Conservation (phyloP, 1,140 invertebrate genomes). For the Pogonomyrmex californicus region DNA sequence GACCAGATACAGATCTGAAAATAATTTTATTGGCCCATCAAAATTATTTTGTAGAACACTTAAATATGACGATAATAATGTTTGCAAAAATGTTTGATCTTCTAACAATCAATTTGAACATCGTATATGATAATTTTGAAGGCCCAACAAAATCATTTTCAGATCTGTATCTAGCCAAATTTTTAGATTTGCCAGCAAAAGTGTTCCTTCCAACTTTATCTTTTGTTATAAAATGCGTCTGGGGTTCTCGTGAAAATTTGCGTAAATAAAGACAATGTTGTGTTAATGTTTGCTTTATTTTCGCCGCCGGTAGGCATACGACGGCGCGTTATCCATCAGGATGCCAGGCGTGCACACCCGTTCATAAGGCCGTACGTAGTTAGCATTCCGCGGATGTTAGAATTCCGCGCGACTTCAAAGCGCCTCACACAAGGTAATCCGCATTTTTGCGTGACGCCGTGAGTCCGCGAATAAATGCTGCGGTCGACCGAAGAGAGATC, state of each 20-base stretch:
- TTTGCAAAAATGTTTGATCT: too few relatives aligned
- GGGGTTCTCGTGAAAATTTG: neutral
- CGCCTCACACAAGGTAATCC: constrained; percentile 22
- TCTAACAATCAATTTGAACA: too few relatives aligned
- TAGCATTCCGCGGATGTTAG: constrained; percentile 49
- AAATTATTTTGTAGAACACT: too few relatives aligned
- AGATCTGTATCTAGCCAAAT: too few relatives aligned
- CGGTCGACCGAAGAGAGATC: neutral
- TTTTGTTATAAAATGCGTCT: neutral
- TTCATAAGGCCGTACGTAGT: constrained; percentile 62
- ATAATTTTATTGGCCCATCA: too few relatives aligned
- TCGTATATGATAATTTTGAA: too few relatives aligned
- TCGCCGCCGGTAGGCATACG: neutral
- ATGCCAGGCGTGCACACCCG: constrained; percentile 44
- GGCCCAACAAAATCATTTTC: too few relatives aligned
- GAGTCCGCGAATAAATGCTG: constrained; percentile 44
- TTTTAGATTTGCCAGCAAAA: too few relatives aligned
- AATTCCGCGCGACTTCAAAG: constrained; percentile 71
- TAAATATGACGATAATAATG: too few relatives aligned
- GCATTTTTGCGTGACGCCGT: constrained; percentile 39
- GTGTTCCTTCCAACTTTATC: too few relatives aligned
- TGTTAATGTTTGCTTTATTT: constrained; percentile 25
- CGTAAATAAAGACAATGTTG: neutral
- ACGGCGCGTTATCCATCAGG: constrained; percentile 20
- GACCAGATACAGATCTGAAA: too few relatives aligned